Percentiles rank a stretch among this genome's conserved stretches.
These are phyloP conservation scores for Monopis laevigella DNA, from an alignment of 2,888 invertebrate species.

Conservation along the genomic window DNA sequence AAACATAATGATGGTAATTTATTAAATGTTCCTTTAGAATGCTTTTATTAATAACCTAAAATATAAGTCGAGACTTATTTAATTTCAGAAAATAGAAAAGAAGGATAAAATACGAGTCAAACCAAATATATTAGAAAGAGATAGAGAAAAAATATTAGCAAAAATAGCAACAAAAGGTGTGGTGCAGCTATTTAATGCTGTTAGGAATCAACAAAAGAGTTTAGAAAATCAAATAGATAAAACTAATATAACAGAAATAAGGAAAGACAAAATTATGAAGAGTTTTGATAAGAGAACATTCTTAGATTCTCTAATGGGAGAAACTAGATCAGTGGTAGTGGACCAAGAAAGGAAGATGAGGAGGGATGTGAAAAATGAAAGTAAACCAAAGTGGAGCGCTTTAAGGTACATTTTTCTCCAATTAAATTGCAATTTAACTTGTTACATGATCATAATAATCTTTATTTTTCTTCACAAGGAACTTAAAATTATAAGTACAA, in stretches of 20 bases:
- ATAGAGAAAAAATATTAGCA: conserved; percentile 77
- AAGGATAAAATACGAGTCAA: conserved; percentile 76
- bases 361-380: conserved; percentile 48
- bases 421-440: neutral
- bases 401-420: conserved; percentile 39
- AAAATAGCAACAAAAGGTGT: conserved; percentile 93
- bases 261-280: conserved; percentile 79
- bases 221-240: conserved; percentile 75
- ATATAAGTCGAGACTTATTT: conserved; percentile 8
- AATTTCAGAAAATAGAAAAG: conserved; percentile 68
- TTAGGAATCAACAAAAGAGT: conserved; percentile 84
- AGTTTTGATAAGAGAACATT: conserved; percentile 80
- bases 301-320: conserved; percentile 81
- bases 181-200: conserved; percentile 92
- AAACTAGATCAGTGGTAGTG: conserved; percentile 65
- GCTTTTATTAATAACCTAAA: too few species aligned
- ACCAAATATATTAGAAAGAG: conserved; percentile 79
- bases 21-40: too few species aligned
- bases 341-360: conserved; percentile 43
- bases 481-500: too few species aligned
- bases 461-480: neutral
- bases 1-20: too few species aligned
- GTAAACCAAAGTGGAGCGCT: conserved; percentile 69
- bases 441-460: neutral
- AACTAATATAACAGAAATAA: conserved; percentile 79